Conservation (phyloP, 1,140 invertebrate species). For the Cherax destructor region DNA sequence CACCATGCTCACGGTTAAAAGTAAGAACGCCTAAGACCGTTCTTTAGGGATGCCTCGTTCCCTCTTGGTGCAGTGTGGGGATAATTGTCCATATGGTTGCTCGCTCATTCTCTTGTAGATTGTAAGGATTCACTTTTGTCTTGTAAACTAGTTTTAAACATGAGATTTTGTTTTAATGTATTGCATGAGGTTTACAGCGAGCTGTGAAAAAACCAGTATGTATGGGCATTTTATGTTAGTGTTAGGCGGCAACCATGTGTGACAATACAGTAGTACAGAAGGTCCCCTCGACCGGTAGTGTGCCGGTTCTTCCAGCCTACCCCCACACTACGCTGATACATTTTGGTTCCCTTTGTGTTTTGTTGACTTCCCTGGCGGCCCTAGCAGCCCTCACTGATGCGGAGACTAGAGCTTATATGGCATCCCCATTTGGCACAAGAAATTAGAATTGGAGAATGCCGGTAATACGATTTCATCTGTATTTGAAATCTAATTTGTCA, state of each 20-base stretch:
- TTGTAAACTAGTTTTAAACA: neutral
- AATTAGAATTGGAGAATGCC: neutral
- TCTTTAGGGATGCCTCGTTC: slow-evolving; percentile 44
- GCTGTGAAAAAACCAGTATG: neutral
- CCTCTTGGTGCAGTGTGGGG: slow-evolving; percentile 23
- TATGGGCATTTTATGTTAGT: neutral
- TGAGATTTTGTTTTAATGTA: neutral
- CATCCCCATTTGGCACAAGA: neutral
- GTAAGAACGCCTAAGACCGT: slow-evolving; percentile 77
- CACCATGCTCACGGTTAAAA: slow-evolving; percentile 96
- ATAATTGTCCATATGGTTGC: slow-evolving; percentile 51
- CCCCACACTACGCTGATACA: slow-evolving; percentile 38
- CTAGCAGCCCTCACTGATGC: neutral
- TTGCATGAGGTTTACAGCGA: neutral
- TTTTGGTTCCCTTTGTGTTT: slow-evolving; percentile 8
- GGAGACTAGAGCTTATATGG: neutral
- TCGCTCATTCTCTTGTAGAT: neutral
- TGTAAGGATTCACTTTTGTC: neutral
- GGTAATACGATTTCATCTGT: neutral
- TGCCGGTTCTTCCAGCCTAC: slow-evolving; percentile 29
- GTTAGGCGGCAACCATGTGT: slow-evolving; percentile 37
- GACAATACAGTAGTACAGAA: slow-evolving; percentile 31
- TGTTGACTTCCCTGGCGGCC: slow-evolving; percentile 20
- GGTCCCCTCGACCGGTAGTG: slow-evolving; percentile 36
- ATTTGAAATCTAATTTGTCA: neutral